phyloP scores from a whole-genome alignment of 1,140 invertebrate species.

The Amyelois transitella region DNA sequence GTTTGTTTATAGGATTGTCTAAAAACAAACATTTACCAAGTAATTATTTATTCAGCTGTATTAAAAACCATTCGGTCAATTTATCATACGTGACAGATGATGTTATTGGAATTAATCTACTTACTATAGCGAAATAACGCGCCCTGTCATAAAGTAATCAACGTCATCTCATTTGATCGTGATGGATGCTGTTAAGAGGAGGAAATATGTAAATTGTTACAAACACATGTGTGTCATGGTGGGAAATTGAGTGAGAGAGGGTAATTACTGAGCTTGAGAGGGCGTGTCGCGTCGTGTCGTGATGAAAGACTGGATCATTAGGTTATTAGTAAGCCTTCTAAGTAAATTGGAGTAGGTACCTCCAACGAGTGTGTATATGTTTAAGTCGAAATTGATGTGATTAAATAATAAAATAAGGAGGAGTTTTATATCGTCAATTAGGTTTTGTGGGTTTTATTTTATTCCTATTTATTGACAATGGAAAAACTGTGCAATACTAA shows the following conservation, averaged over 20 bases:
- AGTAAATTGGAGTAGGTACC: background rate
- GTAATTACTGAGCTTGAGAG: constrained; percentile 8
- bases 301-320: constrained; percentile 9
- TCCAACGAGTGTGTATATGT: background rate
- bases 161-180: constrained; percentile 6
- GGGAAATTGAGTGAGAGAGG: constrained; percentile 6
- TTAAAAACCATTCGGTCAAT: background rate
- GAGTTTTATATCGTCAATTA: too few relatives aligned
- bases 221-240: background rate
- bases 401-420: background rate
- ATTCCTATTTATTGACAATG: too few relatives aligned
- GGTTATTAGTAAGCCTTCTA: background rate
- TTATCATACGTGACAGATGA: background rate
- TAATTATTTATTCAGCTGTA: background rate
- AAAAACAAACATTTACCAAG: too few relatives aligned
- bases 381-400: background rate
- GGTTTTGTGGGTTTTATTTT: too few relatives aligned
- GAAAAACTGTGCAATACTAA: too few relatives aligned
- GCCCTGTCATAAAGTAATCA: constrained; percentile 9
- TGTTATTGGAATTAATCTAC: background rate
- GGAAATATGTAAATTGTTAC: background rate
- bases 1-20: too few relatives aligned
- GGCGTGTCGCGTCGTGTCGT: background rate
- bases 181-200: constrained; percentile 9
- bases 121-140: background rate